Conservation (phyloP, 92 coral and sea anemone genomes). For the Hydrozoanthus gracilis region DNA sequence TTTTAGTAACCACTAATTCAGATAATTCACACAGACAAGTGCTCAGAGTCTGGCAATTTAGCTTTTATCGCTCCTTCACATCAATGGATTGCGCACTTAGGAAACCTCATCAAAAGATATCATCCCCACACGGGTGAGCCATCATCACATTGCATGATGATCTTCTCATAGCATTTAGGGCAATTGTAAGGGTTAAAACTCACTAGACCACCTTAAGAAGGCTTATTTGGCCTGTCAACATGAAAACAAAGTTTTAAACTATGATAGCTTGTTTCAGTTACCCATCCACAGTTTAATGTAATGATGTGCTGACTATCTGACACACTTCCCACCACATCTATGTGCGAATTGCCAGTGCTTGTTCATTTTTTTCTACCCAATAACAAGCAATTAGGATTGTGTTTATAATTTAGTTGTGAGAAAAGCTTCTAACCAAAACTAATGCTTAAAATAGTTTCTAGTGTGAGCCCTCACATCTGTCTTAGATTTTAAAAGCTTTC, state of each 20-base stretch:
- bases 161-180: constrained; percentile 49
- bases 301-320: background rate
- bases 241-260: constrained; percentile 48
- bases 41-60: constrained; percentile 43
- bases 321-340: too few species aligned
- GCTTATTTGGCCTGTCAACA: constrained; percentile 51
- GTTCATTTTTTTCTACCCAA: too few species aligned
- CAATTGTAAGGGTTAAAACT: constrained; percentile 45
- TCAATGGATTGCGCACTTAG: constrained; percentile 50
- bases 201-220: constrained; percentile 43
- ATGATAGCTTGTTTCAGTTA: background rate
- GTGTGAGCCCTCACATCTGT: too few species aligned
- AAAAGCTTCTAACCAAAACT: too few species aligned
- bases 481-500: too few species aligned
- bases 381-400: too few species aligned
- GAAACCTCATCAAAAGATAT: constrained; percentile 45
- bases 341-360: too few species aligned
- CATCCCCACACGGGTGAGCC: constrained; percentile 20
- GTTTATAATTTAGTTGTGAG: too few species aligned
- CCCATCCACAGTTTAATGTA: background rate
- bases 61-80: constrained; percentile 42
- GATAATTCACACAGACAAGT: constrained; percentile 47
- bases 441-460: too few species aligned
- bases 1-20: constrained; percentile 37
- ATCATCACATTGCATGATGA: constrained; percentile 42